phyloP scores from a whole-genome alignment of 2,888 invertebrate genomes.

The Scaptodrosophila latifasciaeformis region DNA sequence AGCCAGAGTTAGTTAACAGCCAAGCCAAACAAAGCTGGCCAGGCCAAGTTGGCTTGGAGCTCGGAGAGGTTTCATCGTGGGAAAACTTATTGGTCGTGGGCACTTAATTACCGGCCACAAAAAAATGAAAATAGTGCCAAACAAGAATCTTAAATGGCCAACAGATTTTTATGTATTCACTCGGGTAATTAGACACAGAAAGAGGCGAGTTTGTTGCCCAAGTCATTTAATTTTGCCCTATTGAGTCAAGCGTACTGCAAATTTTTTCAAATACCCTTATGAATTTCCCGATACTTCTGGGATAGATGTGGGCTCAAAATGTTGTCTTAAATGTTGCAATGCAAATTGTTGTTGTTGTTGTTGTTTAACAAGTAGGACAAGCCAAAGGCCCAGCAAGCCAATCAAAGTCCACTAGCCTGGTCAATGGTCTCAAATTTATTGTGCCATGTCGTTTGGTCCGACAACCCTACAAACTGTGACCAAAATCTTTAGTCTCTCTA shows the following conservation, averaged over 20 bases:
- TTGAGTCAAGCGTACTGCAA: slow-evolving; percentile 42
- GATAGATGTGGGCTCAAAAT: too few relatives aligned
- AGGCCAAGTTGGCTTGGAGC: neutral
- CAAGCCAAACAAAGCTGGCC: slow-evolving; percentile 10
- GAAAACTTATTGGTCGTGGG: slow-evolving; percentile 47
- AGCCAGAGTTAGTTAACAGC: neutral
- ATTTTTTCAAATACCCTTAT: slow-evolving; percentile 62
- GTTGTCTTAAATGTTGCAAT: slow-evolving; percentile 56
- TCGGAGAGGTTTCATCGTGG: slow-evolving; percentile 47
- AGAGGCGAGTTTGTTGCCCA: slow-evolving; percentile 47
- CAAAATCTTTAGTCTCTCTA: too few relatives aligned
- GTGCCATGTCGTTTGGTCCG: slow-evolving; percentile 52
- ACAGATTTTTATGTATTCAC: too few relatives aligned
- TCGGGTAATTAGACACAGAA: neutral
- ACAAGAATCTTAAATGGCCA: slow-evolving; percentile 43
- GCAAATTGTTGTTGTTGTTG: slow-evolving; percentile 46
- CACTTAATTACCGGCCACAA: slow-evolving; percentile 68
- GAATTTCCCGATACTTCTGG: slow-evolving; percentile 33
- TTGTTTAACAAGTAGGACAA: slow-evolving; percentile 22
- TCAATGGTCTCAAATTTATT: slow-evolving; percentile 36
- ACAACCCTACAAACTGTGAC: slow-evolving; percentile 28
- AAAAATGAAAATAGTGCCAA: slow-evolving; percentile 35
- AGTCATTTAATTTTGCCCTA: slow-evolving; percentile 53
- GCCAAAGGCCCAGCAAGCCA: slow-evolving; percentile 42
- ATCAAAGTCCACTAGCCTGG: slow-evolving; percentile 46